Conservation (phyloP, 2,797 vertebrate genomes). For the Oryzias dopingdopingensis region DNA sequence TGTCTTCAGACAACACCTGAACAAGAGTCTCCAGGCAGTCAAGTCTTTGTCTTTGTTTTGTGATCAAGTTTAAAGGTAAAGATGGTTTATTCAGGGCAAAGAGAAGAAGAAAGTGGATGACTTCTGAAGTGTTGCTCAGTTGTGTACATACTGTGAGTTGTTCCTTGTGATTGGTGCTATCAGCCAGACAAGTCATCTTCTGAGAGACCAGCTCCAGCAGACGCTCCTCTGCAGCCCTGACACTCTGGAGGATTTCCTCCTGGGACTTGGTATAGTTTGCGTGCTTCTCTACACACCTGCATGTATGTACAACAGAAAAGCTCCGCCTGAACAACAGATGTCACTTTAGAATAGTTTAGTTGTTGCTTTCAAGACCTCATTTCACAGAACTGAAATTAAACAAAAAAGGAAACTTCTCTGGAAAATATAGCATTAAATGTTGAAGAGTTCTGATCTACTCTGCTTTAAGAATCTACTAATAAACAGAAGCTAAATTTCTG, state of each 20-base stretch:
- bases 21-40: background rate
- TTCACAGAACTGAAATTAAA: no score
- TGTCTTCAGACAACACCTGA: slow-evolving; percentile 65
- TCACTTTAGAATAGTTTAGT: background rate
- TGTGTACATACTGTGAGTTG: slow-evolving; percentile 76
- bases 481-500: no score
- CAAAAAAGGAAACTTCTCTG: no score
- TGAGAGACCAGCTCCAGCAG: slow-evolving; percentile 68
- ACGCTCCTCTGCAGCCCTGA: slow-evolving; percentile 65
- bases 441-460: no score
- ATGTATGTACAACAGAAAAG: slow-evolving; percentile 7
- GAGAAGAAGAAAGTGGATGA: no score
- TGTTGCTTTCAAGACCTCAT: no score
- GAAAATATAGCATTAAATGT: no score
- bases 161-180: slow-evolving; percentile 77
- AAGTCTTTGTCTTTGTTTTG: background rate
- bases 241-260: slow-evolving; percentile 70
- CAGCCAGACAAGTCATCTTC: slow-evolving; percentile 78
- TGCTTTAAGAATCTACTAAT: no score
- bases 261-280: slow-evolving; percentile 63
- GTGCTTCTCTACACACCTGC: slow-evolving; percentile 82
- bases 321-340: background rate
- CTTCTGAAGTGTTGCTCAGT: no score
- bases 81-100: no score
- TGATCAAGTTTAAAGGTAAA: background rate